A percentile compares a stretch with the other conserved stretches of the same genome.
These are phyloP conservation scores for Limnothrissa miodon DNA, from an alignment of 2,113 vertebrate species.

Conservation along the genomic window DNA sequence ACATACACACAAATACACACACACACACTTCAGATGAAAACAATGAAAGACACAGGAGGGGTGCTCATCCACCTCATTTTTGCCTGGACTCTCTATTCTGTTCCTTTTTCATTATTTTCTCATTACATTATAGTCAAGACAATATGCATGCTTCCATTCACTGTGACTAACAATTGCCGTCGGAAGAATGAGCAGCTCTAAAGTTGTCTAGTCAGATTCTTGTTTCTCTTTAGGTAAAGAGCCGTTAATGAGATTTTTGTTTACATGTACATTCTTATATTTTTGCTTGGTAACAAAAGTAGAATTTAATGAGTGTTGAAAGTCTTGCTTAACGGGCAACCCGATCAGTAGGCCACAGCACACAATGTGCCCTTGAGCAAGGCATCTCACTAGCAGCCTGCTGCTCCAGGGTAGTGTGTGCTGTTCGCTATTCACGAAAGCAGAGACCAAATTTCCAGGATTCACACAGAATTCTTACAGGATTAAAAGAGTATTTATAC, in stretches of 20 bases:
- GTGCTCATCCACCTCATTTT: not conserved
- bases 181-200: not conserved
- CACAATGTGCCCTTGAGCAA: no score
- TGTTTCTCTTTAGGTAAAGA: not conserved
- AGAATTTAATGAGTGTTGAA: not conserved
- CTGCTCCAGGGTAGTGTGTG: not conserved
- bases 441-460: no score
- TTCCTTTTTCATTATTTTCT: not conserved
- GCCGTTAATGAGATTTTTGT: not conserved
- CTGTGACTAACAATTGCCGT: not conserved
- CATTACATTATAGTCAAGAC: not conserved
- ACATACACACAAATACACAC: not conserved
- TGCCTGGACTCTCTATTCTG: not conserved
- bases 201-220: not conserved
- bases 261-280: not conserved
- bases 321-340: not conserved
- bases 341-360: no score
- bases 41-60: not conserved
- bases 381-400: no score
- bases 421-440: no score
- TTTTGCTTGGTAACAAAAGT: not conserved
- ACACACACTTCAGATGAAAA: not conserved
- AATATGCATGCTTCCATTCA: not conserved
- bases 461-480: no score
- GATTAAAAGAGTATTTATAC: no score